phyloP scores from a whole-genome alignment of 2,113 vertebrate genomes.

The Xiphophorus hellerii region DNA sequence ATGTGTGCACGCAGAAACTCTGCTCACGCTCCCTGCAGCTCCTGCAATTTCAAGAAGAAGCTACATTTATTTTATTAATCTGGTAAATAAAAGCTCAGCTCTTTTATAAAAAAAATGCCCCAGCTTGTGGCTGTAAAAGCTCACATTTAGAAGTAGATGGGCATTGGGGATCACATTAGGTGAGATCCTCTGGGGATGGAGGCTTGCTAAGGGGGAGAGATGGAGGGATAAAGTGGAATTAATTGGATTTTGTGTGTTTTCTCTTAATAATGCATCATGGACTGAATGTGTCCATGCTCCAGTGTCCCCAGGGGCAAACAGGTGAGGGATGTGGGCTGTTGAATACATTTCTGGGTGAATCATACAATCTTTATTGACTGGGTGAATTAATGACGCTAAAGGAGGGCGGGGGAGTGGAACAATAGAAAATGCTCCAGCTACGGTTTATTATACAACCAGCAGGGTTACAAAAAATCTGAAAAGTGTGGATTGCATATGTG shows the following conservation, averaged over 20 bases:
- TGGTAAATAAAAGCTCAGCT: slow-evolving; percentile 24
- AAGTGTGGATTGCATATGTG: not conserved
- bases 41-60: slow-evolving; percentile 2
- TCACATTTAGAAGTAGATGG: slow-evolving; percentile 39
- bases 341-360: slow-evolving; percentile 45
- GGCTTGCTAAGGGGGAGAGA: slow-evolving; percentile 19
- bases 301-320: slow-evolving; percentile 8
- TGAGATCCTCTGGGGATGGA: slow-evolving; percentile 41
- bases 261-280: slow-evolving; percentile 49
- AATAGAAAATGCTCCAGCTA: slow-evolving; percentile 6
- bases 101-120: slow-evolving; percentile 27
- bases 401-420: slow-evolving; percentile 1
- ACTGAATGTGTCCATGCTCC: slow-evolving; percentile 17
- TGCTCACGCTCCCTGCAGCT: slow-evolving; percentile 4
- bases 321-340: slow-evolving; percentile 52
- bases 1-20: not conserved
- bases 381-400: slow-evolving; percentile 11
- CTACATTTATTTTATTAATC: slow-evolving; percentile 17
- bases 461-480: not conserved
- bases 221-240: slow-evolving; percentile 50
- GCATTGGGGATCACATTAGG: slow-evolving; percentile 67
- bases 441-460: not conserved
- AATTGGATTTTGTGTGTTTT: slow-evolving; percentile 53
- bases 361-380: slow-evolving; percentile 49
- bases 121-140: slow-evolving; percentile 50